Percentiles rank a stretch among this genome's conserved stretches.
phyloP scores from a whole-genome alignment of 2,888 invertebrate genomes.

The Coleophora flavipennella region DNA sequence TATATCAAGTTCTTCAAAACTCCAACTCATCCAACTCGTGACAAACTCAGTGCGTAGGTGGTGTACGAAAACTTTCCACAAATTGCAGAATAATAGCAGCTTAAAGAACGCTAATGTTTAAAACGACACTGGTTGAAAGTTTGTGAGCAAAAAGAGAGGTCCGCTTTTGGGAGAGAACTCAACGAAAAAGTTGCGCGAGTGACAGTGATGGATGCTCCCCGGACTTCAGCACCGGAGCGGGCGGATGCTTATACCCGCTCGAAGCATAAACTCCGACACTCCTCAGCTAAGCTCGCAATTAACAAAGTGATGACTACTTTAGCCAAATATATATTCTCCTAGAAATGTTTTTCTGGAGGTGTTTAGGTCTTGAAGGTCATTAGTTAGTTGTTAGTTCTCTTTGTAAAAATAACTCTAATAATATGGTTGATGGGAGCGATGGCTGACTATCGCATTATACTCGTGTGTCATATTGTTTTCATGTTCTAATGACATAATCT shows the following conservation, averaged over 20 bases:
- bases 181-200: conserved; percentile 57
- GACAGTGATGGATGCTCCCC: conserved; percentile 63
- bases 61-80: neutral
- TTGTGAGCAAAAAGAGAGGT: conserved; percentile 58
- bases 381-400: neutral
- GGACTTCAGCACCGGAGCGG: conserved; percentile 30
- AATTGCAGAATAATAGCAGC: conserved; percentile 31
- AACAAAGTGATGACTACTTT: neutral
- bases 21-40: neutral
- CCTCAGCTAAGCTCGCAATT: conserved; percentile 1
- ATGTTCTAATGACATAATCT: too few species aligned
- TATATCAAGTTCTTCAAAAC: too few species aligned
- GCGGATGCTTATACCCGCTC: neutral
- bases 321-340: neutral
- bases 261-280: conserved; percentile 3
- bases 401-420: neutral
- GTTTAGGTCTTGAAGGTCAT: neutral
- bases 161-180: conserved; percentile 44
- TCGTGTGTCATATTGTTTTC: too few species aligned
- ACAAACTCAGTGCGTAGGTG: neutral
- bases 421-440: too few species aligned
- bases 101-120: conserved; percentile 33
- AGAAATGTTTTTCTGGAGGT: neutral
- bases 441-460: too few species aligned
- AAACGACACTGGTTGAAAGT: conserved; percentile 54